A percentile compares a stretch with the other conserved stretches of the same genome.
Conservation (phyloP, 2,797 vertebrate genomes). For the Myotis planiceps region DNA sequence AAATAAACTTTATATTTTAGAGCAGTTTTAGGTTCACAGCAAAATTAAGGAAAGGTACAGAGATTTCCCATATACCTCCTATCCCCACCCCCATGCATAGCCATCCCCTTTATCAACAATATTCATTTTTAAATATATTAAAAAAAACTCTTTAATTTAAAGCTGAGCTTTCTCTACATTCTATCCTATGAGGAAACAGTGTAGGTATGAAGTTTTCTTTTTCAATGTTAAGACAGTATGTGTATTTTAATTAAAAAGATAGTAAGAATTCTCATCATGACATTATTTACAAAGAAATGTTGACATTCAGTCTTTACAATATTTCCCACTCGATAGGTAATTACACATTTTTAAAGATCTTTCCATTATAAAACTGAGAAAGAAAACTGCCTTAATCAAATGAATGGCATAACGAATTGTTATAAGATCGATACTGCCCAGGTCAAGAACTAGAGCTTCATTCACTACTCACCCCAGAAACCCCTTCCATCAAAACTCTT, state of each 20-base stretch:
- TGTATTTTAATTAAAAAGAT: conserved; percentile 8
- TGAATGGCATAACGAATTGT: background rate
- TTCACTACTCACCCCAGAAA: background rate
- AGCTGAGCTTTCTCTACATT: background rate
- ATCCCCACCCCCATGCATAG: too few species aligned
- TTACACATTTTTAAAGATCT: background rate
- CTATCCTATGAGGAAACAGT: background rate
- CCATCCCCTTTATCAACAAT: background rate
- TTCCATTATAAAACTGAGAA: background rate
- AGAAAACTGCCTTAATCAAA: background rate
- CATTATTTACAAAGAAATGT: conserved; percentile 28
- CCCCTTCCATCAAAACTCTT: background rate
- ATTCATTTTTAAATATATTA: conserved; percentile 3
- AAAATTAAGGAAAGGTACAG: background rate
- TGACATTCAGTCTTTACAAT: background rate
- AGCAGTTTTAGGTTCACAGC: background rate
- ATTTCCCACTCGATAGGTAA: background rate
- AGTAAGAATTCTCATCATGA: background rate
- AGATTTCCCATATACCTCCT: background rate
- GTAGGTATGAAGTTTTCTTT: background rate
- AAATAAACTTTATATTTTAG: background rate
- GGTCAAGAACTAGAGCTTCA: background rate
- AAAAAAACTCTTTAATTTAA: background rate
- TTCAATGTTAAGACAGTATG: background rate
- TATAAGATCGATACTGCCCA: background rate